Evolutionary conservation across 1,140 invertebrate species (phyloP).

Genomic region (Marisa cornuarietis): DNA sequence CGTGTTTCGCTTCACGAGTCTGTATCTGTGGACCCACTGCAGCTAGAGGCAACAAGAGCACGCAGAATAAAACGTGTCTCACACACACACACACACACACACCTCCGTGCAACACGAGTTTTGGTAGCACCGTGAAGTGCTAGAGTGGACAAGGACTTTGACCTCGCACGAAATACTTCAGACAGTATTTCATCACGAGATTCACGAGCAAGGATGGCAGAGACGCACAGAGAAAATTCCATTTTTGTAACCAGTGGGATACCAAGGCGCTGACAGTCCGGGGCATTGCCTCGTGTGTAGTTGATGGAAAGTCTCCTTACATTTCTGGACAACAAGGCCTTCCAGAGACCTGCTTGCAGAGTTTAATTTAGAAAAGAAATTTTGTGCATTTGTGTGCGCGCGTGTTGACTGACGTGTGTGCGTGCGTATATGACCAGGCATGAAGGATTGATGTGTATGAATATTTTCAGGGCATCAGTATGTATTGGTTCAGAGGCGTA

Average conservation of each 20-base stretch:
- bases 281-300: not conserved
- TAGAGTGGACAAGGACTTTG: no score
- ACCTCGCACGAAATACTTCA: no score
- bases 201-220: no score
- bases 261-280: not conserved
- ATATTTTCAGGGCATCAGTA: not conserved
- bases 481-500: not conserved
- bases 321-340: slow-evolving; percentile 3
- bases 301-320: slow-evolving; percentile 8
- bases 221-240: not conserved
- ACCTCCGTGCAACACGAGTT: no score
- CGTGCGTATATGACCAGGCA: not conserved
- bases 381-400: slow-evolving; percentile 21
- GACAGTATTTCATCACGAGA: no score
- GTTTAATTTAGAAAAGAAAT: not conserved
- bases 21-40: not conserved
- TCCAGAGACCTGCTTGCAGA: not conserved
- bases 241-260: not conserved
- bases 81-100: no score
- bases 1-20: not conserved
- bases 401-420: no score
- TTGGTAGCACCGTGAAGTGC: no score
- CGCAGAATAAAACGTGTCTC: not conserved
- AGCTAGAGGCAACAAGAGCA: not conserved
- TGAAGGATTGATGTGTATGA: not conserved